Percentiles rank a stretch among this genome's conserved stretches.
Conservation (phyloP, 1,140 invertebrate species). For the Drosophila repleta region DNA sequence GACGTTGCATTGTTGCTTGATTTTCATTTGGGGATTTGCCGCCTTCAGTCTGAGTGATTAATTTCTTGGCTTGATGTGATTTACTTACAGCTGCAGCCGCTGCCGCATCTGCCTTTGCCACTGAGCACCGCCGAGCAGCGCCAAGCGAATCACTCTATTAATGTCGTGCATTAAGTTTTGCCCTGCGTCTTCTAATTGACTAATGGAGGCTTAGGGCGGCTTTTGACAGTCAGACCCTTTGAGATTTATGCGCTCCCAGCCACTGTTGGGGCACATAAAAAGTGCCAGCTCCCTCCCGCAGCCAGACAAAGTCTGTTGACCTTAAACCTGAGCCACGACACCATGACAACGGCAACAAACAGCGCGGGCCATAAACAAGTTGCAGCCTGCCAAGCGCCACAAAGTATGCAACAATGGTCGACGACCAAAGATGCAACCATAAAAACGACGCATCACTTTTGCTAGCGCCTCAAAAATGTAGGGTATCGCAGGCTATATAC, state of each 20-base stretch:
- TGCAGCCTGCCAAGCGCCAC: slow-evolving; percentile 39
- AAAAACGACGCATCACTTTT: slow-evolving; percentile 51
- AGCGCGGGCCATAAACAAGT: slow-evolving; percentile 45
- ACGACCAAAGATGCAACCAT: slow-evolving; percentile 43
- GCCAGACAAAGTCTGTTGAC: slow-evolving; percentile 52
- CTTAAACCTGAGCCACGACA: slow-evolving; percentile 54
- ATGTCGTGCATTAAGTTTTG: slow-evolving; percentile 57
- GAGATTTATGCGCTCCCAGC: slow-evolving; percentile 37
- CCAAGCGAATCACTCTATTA: slow-evolving; percentile 35
- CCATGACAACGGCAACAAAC: slow-evolving; percentile 13
- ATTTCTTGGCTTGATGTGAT: slow-evolving; percentile 76
- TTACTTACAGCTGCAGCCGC: slow-evolving; percentile 51
- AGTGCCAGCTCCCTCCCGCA: not conserved
- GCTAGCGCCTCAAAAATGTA: not conserved
- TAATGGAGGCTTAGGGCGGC: slow-evolving; percentile 66
- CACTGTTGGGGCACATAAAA: slow-evolving; percentile 7
- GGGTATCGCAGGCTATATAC: not conserved
- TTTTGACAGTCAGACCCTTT: slow-evolving; percentile 28
- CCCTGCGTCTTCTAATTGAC: slow-evolving; percentile 58
- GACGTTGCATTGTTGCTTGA: slow-evolving; percentile 60
- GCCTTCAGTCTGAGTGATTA: slow-evolving; percentile 68
- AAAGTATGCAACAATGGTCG: slow-evolving; percentile 55
- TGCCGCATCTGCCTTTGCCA: slow-evolving; percentile 1
- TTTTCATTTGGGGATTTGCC: slow-evolving; percentile 68
- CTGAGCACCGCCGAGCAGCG: not conserved